phyloP scores from a whole-genome alignment of 2,113 vertebrate genomes.

The Pterocles burchelli region DNA sequence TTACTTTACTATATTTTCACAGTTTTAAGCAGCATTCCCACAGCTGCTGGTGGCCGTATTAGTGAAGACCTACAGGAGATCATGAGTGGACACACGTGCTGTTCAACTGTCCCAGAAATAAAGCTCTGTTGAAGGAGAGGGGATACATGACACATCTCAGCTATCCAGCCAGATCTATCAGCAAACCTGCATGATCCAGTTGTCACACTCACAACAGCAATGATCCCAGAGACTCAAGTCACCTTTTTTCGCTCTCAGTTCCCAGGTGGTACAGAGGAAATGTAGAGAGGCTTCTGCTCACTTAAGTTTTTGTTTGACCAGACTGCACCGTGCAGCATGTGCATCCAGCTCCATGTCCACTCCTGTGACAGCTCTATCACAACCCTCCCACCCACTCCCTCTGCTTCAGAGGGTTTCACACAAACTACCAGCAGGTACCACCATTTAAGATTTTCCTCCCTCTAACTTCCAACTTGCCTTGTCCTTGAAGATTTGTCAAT shows the following conservation, averaged over 20 bases:
- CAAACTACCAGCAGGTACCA: background rate
- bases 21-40: background rate
- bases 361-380: background rate
- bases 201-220: background rate
- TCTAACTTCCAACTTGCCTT: background rate
- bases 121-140: background rate
- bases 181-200: background rate
- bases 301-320: background rate
- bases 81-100: background rate
- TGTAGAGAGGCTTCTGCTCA: background rate
- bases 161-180: background rate
- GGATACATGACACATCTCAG: accelerated
- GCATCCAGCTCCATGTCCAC: background rate
- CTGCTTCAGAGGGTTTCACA: background rate
- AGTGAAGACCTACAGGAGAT: background rate
- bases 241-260: background rate
- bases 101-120: background rate
- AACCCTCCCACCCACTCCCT: background rate
- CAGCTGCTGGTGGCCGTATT: background rate
- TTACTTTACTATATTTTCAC: background rate
- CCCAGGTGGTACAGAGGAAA: background rate
- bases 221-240: background rate
- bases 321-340: background rate
- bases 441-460: background rate
- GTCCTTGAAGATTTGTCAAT: background rate